These are phyloP conservation scores for Drosophila novamexicana DNA, from an alignment of 1,140 invertebrate species.

Conservation along the genomic window DNA sequence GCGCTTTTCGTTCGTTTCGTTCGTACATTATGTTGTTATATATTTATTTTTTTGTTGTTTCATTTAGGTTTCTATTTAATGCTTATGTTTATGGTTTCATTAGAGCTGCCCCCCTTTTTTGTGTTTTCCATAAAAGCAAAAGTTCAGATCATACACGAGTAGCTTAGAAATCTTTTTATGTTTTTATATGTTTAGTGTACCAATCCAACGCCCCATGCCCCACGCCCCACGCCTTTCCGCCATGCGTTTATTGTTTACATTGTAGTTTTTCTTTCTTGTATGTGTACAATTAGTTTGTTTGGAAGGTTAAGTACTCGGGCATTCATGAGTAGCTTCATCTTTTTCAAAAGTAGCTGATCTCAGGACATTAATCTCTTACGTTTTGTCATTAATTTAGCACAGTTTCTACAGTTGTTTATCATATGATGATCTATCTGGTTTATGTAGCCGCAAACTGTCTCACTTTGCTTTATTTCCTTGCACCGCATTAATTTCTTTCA, in stretches of 20 bases:
- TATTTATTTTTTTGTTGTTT: slow-evolving; percentile 18
- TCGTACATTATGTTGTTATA: slow-evolving; percentile 20
- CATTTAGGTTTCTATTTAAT: slow-evolving; percentile 69
- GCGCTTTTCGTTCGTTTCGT: slow-evolving; percentile 61
- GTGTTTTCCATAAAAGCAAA: slow-evolving; percentile 45
- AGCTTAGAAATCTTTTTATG: slow-evolving; percentile 15
- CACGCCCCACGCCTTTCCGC: background rate
- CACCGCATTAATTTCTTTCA: slow-evolving; percentile 27
- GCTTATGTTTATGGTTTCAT: slow-evolving; percentile 70
- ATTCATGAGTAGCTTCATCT: slow-evolving; percentile 20
- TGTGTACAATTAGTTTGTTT: slow-evolving; percentile 26
- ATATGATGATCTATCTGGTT: slow-evolving; percentile 13
- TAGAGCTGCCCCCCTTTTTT: slow-evolving; percentile 60
- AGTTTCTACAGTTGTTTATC: slow-evolving; percentile 6
- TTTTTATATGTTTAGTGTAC: slow-evolving; percentile 25
- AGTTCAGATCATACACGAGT: slow-evolving; percentile 23
- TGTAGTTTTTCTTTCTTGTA: slow-evolving; percentile 20
- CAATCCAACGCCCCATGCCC: background rate
- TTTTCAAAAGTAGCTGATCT: slow-evolving; percentile 11
- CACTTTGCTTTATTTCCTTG: slow-evolving; percentile 33
- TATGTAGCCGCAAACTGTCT: slow-evolving; percentile 3
- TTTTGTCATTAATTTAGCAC: slow-evolving; percentile 15
- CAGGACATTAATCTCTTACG: slow-evolving; percentile 5
- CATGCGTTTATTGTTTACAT: slow-evolving; percentile 36
- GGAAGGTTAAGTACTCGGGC: slow-evolving; percentile 2